These are phyloP conservation scores for Ploceus nigricollis DNA, from an alignment of 2,113 vertebrate species.

Conservation along the genomic window DNA sequence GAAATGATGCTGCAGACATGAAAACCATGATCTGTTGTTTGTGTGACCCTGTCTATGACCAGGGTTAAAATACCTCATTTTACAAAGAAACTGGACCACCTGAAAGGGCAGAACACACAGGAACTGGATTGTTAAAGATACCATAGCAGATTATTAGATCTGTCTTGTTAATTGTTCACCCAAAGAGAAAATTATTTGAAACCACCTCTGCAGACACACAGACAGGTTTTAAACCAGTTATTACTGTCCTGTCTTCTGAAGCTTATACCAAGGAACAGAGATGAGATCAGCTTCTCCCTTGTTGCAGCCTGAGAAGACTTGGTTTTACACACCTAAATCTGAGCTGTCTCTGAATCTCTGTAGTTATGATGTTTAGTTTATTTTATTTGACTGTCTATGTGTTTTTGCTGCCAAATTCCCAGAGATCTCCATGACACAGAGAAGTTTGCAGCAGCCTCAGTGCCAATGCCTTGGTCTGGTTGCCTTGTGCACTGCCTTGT, in stretches of 20 bases:
- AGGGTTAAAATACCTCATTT: neutral
- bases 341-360: neutral
- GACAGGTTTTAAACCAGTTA: neutral
- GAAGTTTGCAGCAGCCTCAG: neutral
- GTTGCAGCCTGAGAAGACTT: neutral
- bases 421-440: neutral
- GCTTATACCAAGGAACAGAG: rapidly evolving
- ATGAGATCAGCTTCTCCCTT: neutral
- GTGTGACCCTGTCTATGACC: neutral
- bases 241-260: neutral
- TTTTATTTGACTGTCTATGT: neutral
- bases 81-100: neutral
- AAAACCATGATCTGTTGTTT: neutral
- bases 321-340: neutral
- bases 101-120: neutral
- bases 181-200: neutral
- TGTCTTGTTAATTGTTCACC: neutral
- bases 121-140: neutral
- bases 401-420: neutral
- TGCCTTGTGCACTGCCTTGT: rapidly evolving
- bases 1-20: neutral
- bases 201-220: neutral
- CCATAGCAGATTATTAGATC: neutral
- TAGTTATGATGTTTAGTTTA: neutral
- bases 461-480: rapidly evolving